Evolutionary conservation across 2,888 invertebrate species (phyloP).

Genomic region (Epicampocera succincta): DNA sequence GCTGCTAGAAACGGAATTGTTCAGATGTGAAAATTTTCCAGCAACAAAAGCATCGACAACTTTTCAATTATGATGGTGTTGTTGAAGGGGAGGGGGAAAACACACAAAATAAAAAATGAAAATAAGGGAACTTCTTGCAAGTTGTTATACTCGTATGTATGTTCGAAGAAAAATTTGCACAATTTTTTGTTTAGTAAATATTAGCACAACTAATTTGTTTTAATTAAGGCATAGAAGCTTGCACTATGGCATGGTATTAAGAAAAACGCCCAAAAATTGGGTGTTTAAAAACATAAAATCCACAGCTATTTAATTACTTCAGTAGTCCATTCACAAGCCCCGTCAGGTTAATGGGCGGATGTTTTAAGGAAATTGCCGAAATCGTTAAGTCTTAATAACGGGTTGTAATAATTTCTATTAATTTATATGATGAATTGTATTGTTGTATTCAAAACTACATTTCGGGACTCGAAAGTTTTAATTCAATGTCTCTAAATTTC

Average conservation of each 20-base stretch:
- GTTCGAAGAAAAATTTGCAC: background rate
- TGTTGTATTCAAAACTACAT: too few species aligned
- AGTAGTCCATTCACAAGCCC: too few species aligned
- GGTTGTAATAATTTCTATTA: too few species aligned
- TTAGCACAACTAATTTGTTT: constrained; percentile 25
- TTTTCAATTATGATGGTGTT: constrained; percentile 38
- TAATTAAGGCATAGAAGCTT: background rate
- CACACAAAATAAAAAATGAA: background rate
- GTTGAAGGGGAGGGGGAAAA: background rate
- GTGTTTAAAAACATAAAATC: too few species aligned
- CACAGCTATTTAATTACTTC: too few species aligned
- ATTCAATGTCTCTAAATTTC: too few species aligned
- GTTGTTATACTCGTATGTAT: background rate
- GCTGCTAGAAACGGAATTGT: constrained; percentile 30
- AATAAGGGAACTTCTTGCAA: background rate
- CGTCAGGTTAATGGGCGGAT: too few species aligned
- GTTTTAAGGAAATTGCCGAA: too few species aligned
- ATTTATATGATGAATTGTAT: too few species aligned
- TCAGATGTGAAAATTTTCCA: constrained; percentile 14
- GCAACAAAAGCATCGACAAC: constrained; percentile 5
- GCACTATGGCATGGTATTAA: background rate
- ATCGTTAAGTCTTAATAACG: too few species aligned
- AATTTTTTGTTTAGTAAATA: constrained; percentile 32
- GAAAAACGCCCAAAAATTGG: too few species aligned
- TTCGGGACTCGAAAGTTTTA: too few species aligned